phyloP scores from a whole-genome alignment of 2,797 vertebrate species.

The Hydrocynus forskahlii region DNA sequence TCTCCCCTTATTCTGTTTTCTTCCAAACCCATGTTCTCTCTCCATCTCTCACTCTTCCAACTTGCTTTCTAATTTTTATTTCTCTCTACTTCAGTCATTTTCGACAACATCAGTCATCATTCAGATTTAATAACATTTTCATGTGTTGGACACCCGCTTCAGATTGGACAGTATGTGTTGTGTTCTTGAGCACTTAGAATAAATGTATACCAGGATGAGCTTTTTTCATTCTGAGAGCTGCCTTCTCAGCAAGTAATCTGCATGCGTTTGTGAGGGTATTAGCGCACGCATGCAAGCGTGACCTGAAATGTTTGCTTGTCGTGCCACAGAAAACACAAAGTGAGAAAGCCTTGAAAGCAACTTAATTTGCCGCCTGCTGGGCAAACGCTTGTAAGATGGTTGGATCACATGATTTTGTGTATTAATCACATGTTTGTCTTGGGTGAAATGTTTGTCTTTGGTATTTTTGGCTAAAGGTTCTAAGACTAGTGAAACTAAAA shows the following conservation, averaged over 20 bases:
- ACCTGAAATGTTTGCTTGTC: slow-evolving; percentile 46
- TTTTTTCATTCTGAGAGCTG: not conserved
- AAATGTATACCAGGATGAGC: slow-evolving; percentile 23
- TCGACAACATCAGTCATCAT: not conserved
- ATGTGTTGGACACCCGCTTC: not conserved
- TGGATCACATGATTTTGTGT: slow-evolving; percentile 25
- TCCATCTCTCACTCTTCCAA: not conserved
- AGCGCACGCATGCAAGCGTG: slow-evolving; percentile 40
- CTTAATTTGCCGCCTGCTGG: slow-evolving; percentile 44
- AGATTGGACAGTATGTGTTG: slow-evolving; percentile 16
- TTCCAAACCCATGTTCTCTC: slow-evolving; percentile 1
- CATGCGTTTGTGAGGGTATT: slow-evolving; percentile 30
- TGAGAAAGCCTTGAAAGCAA: slow-evolving; percentile 34
- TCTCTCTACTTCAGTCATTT: not conserved
- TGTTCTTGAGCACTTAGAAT: slow-evolving; percentile 34
- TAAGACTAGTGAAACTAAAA: not conserved
- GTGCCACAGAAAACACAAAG: slow-evolving; percentile 36
- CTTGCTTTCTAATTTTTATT: not conserved
- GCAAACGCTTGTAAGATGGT: slow-evolving; percentile 35
- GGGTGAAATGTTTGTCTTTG: not conserved
- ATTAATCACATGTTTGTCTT: slow-evolving; percentile 38
- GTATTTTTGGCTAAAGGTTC: not conserved
- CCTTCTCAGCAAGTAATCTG: slow-evolving; percentile 32
- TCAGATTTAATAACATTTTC: slow-evolving; percentile 19
- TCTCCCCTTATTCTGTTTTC: not conserved